A percentile compares a stretch with the other conserved stretches of the same genome.
phyloP scores from a whole-genome alignment of 2,113 vertebrate genomes.

The Callipepla squamata region DNA sequence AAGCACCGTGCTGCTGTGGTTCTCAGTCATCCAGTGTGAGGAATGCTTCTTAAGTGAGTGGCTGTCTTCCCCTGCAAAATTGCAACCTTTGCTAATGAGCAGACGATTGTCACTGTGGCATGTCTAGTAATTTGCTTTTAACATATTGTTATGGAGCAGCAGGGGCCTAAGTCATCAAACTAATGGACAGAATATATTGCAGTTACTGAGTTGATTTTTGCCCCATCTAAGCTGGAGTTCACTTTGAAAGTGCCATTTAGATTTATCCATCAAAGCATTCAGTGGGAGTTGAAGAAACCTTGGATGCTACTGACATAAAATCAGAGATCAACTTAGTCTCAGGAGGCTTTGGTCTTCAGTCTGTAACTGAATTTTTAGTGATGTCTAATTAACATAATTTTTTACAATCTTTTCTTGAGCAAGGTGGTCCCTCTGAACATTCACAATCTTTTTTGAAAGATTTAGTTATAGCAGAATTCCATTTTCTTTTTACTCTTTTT shows the following conservation, averaged over 20 bases:
- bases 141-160: neutral
- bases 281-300: neutral
- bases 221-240: neutral
- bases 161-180: neutral
- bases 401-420: neutral
- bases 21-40: neutral
- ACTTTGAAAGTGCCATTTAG: neutral
- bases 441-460: neutral
- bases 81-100: neutral
- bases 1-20: neutral
- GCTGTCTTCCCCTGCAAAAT: neutral
- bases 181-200: neutral
- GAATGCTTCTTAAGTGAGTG: neutral
- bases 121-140: neutral
- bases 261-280: neutral
- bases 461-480: neutral
- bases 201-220: neutral
- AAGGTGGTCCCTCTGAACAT: neutral
- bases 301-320: neutral
- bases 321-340: neutral
- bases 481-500: neutral
- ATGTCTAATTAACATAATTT: neutral
- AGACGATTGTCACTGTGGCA: neutral
- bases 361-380: neutral
- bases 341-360: neutral